phyloP scores from a whole-genome alignment of 1,140 invertebrate species.

The Choristoneura fumiferana region DNA sequence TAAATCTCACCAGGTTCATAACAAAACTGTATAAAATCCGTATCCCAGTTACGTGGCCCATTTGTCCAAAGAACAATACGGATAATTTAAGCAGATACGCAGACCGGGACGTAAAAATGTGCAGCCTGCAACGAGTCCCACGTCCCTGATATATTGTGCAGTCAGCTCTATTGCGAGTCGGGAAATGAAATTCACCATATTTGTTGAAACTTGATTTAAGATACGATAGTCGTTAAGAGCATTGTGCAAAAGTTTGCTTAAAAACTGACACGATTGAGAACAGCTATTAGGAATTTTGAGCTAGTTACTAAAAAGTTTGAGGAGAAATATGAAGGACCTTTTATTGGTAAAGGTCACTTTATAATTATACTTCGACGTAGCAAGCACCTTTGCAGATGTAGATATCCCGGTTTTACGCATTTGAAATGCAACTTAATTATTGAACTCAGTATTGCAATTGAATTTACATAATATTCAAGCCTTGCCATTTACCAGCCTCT shows the following conservation, averaged over 20 bases:
- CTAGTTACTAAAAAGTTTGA: no score
- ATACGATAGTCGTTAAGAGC: no score
- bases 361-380: no score
- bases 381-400: no score
- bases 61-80: conserved; percentile 11
- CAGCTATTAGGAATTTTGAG: no score
- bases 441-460: conserved; percentile 4
- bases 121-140: conserved; percentile 11
- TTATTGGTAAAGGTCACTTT: no score
- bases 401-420: neutral
- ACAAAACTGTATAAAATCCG: conserved; percentile 6
- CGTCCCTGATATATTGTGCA: conserved; percentile 5
- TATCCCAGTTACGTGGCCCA: conserved; percentile 1
- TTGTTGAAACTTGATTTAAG: no score
- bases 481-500: no score
- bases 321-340: no score
- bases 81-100: conserved; percentile 17
- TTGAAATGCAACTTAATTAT: conserved; percentile 2
- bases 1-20: neutral
- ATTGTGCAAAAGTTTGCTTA: no score
- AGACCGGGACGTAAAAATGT: conserved; percentile 4
- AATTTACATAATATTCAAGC: neutral
- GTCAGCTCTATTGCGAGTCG: neutral
- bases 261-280: no score
- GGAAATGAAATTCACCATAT: neutral